Evolutionary conservation across 2,113 vertebrate genomes (phyloP).

Genomic region (Neolamprologus sp.): DNA sequence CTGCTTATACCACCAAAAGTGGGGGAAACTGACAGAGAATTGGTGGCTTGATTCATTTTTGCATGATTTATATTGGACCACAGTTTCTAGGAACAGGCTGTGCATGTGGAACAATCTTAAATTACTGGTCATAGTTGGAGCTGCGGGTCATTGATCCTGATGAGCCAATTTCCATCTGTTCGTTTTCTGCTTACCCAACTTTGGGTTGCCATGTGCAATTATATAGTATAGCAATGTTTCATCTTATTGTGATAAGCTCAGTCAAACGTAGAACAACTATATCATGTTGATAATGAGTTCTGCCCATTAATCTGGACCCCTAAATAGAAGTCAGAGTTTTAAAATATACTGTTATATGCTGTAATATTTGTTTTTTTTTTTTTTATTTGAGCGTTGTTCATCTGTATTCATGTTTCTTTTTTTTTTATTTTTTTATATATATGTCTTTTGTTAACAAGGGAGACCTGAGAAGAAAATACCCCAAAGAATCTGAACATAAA

Average conservation of each 20-base stretch:
- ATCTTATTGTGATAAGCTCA: not conserved
- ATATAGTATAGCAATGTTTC: not conserved
- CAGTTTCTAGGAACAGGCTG: not conserved
- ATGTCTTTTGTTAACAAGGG: not conserved
- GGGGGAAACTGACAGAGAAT: not conserved
- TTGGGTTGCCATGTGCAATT: not conserved
- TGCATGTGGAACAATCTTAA: not conserved
- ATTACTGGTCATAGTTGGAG: not conserved
- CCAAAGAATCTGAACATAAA: not conserved
- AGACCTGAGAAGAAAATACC: not conserved
- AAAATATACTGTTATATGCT: not conserved
- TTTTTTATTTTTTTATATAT: not conserved
- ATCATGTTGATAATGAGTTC: not conserved
- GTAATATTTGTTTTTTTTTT: accelerated
- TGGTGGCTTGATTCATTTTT: not conserved
- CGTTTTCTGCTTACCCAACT: not conserved
- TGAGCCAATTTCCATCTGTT: not conserved
- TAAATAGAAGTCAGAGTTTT: not conserved
- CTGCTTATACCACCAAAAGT: not conserved
- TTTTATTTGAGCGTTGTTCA: not conserved
- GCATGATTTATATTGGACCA: not conserved
- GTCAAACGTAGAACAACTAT: not conserved
- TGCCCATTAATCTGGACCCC: not conserved
- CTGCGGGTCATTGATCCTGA: not conserved
- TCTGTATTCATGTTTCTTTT: not conserved